Base-by-base conservation (phyloP, 2,113 vertebrate genomes). In the Onychostoma macrolepis region DNA sequence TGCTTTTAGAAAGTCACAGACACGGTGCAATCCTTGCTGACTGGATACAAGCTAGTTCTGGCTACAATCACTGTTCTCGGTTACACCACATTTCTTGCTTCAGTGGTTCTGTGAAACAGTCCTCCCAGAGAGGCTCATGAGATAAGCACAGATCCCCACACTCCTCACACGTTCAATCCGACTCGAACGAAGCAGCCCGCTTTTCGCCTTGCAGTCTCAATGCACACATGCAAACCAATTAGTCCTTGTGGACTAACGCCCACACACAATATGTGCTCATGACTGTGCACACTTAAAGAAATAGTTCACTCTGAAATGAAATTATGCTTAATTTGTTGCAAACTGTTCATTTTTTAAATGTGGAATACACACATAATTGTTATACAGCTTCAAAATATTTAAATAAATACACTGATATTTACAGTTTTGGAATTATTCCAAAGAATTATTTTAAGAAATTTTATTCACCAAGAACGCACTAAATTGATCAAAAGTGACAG, bases 61-160 rank as follows among this genome's bases (percentile, higher is more conserved):
- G 10, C 50, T 28, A 75, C 80, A 80, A 45, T 83, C 78, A 48
- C 77, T 83, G 61, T 85, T 81, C 61, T 83, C 41, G 67, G 69
- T 83, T 82, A 75, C 85, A 80, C 78, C 71, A 56, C 79, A 84
- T 87, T 91, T 83, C 79, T 71, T 85, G 86, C 87, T 84, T 83
- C 86, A 83, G 43, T 79, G 80, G 12, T 71, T 83, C 56, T 53
- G 75, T 86, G 76, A 78, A 78, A 53, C 76, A 24, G 76, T 50
- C 75, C 15, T 74, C 19, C 69, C 38, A 43, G 71, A 74, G 38
- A 43, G 36, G 21, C 36, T 30, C 13, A 17, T 50, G 41, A 77
- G 75, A 77, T 50, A 33, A 78, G 76, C 17, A 76, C 6, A 78
- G 76, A 53, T 50, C 48, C 76, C 4, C 38, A 43, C 72, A n/a